These are phyloP conservation scores for Anorthoa munda DNA, from an alignment of 2,888 invertebrate genomes.

Conservation along the genomic window DNA sequence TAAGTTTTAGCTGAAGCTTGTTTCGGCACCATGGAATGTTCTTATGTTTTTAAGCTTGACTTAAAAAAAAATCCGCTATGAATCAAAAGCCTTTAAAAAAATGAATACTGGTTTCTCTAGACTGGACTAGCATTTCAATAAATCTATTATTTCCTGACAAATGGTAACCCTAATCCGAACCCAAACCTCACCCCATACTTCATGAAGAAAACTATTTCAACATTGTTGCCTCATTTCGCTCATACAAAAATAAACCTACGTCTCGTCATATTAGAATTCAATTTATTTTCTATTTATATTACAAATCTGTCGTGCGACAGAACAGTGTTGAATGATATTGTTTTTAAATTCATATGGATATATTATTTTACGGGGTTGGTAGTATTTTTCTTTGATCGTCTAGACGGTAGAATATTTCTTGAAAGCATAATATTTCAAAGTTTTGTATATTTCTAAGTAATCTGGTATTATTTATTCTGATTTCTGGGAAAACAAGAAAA, in stretches of 20 bases:
- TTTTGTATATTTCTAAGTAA: conserved; percentile 16
- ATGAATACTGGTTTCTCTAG: not conserved
- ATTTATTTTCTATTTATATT: conserved; percentile 67
- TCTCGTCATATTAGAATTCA: conserved; percentile 64
- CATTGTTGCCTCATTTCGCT: conserved; percentile 78
- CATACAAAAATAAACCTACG: conserved; percentile 71
- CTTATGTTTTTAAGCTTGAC: not conserved
- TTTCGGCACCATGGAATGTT: not conserved
- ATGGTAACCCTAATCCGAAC: conserved; percentile 58
- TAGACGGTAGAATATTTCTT: conserved; percentile 34
- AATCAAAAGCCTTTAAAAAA: not conserved
- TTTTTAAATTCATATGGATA: conserved; percentile 70
- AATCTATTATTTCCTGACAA: conserved; percentile 22
- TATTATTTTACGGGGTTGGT: conserved; percentile 44
- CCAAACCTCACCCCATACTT: conserved; percentile 72
- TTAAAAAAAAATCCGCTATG: not conserved
- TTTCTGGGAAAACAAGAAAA: not conserved
- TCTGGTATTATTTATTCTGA: conserved; percentile 30
- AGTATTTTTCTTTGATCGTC: conserved; percentile 35
- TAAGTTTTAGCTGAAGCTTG: conserved; percentile 29
- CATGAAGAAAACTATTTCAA: conserved; percentile 84
- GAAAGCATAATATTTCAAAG: conserved; percentile 12
- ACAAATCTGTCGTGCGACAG: conserved; percentile 58
- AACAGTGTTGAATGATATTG: conserved; percentile 63
- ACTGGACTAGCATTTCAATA: not conserved